Percentiles rank a stretch among this genome's conserved stretches.
phyloP scores from a whole-genome alignment of 2,888 invertebrate species.

The Cataglyphis livida region DNA sequence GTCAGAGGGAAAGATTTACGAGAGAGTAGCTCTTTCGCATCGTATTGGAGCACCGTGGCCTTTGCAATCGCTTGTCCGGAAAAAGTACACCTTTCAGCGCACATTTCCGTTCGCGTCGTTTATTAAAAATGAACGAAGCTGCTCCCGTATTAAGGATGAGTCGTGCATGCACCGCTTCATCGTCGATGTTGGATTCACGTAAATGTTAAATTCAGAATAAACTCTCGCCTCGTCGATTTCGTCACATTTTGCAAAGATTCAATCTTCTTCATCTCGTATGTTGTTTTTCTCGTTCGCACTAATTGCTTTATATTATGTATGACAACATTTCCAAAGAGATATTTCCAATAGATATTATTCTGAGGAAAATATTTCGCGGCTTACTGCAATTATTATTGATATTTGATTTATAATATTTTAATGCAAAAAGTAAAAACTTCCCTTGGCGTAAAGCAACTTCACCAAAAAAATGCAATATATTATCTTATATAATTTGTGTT shows the following conservation, averaged over 20 bases:
- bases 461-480: not conserved
- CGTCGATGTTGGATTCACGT: not conserved
- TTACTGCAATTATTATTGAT: slow-evolving; percentile 1
- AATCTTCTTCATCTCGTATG: slow-evolving; percentile 12
- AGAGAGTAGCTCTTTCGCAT: slow-evolving; percentile 24
- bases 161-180: not conserved
- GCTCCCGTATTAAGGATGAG: not conserved
- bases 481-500: not conserved
- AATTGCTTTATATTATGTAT: not conserved
- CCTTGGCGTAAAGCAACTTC: not conserved
- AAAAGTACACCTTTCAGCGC: slow-evolving; percentile 14
- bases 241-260: slow-evolving; percentile 26
- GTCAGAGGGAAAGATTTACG: slow-evolving; percentile 45
- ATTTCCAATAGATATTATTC: not conserved
- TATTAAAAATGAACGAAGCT: slow-evolving; percentile 17
- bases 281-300: slow-evolving; percentile 21
- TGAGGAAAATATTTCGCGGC: not conserved
- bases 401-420: not conserved
- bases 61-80: not conserved
- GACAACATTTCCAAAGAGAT: not conserved
- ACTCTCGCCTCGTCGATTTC: not conserved
- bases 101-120: slow-evolving; percentile 20
- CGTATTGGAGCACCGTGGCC: not conserved
- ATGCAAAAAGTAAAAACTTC: not conserved
- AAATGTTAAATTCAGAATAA: slow-evolving; percentile 35